Percentiles rank a stretch among this genome's conserved stretches.
phyloP scores from a whole-genome alignment of 2,797 vertebrate species.

The Aphelocoma californica region DNA sequence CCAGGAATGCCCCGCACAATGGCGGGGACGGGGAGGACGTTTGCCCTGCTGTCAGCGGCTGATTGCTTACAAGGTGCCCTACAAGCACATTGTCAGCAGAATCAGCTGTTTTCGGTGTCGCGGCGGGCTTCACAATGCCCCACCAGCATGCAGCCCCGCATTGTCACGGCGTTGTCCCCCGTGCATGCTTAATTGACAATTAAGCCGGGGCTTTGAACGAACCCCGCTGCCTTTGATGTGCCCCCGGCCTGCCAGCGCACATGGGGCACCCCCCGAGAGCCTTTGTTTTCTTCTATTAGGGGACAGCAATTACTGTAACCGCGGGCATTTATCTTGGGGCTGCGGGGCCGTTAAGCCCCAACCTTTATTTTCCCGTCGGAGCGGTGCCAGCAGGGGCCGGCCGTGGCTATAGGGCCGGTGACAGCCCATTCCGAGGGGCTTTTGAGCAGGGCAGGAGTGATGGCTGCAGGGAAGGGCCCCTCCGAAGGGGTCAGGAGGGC shows the following conservation, averaged over 20 bases:
- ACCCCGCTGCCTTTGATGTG: slow-evolving; percentile 85
- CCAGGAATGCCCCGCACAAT: slow-evolving; percentile 80
- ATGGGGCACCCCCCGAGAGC: slow-evolving; percentile 80
- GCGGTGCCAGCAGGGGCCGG: slow-evolving; percentile 89
- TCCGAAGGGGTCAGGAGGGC: slow-evolving; percentile 81
- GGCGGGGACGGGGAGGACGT: slow-evolving; percentile 67
- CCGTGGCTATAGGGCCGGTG: slow-evolving; percentile 79
- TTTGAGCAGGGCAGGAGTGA: slow-evolving; percentile 89
- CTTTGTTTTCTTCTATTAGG: slow-evolving; percentile 92
- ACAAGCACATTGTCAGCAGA: slow-evolving; percentile 87
- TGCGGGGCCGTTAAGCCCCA: slow-evolving; percentile 78
- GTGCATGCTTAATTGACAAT: slow-evolving; percentile 99
- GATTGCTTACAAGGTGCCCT: slow-evolving; percentile 92
- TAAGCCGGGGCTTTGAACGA: slow-evolving; percentile 86
- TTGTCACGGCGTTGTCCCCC: slow-evolving; percentile 92
- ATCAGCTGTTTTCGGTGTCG: slow-evolving; percentile 97
- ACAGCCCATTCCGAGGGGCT: slow-evolving; percentile 72
- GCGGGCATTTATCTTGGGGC: slow-evolving; percentile 90
- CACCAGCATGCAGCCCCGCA: slow-evolving; percentile 85
- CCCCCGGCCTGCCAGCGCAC: slow-evolving; percentile 83
- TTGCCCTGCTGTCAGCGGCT: slow-evolving; percentile 77
- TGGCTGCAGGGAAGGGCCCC: slow-evolving; percentile 82
- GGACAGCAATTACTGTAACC: slow-evolving; percentile 88
- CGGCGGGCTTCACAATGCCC: slow-evolving; percentile 84
- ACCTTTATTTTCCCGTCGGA: slow-evolving; percentile 77